A percentile compares a stretch with the other conserved stretches of the same genome.
These are phyloP conservation scores for Chondrilla cf. caribensis DNA, from an alignment of 37 sponge, comb jelly and placozoan species.

Conservation along the genomic window DNA sequence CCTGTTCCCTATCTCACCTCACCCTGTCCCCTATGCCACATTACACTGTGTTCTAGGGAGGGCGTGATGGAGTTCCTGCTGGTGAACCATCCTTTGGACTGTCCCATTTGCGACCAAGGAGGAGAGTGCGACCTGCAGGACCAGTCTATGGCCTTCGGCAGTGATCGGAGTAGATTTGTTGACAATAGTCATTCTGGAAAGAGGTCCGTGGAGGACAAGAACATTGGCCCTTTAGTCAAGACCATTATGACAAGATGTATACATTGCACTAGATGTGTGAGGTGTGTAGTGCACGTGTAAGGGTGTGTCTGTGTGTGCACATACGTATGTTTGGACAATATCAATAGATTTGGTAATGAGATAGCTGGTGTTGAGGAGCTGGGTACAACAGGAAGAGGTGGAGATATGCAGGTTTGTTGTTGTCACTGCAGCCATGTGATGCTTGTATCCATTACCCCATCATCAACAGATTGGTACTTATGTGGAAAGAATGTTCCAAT, in stretches of 20 bases:
- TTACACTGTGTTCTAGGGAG: conserved; percentile 81
- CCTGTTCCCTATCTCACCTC: too few relatives aligned
- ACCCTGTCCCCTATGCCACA: too few relatives aligned
- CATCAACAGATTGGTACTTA: conserved; percentile 92
- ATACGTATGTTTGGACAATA: conserved; percentile 2
- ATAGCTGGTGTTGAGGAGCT: conserved; percentile 94
- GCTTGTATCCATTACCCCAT: background rate
- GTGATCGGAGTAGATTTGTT: conserved; percentile 91
- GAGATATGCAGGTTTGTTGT: conserved; percentile 83
- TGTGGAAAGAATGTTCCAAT: conserved; percentile 91
- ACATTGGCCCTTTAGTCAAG: conserved; percentile 96
- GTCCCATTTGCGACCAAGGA: conserved; percentile 98
- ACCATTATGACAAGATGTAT: conserved; percentile 99
- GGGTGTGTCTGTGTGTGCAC: background rate
- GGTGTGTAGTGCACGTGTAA: conserved; percentile 41
- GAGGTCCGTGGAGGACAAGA: conserved; percentile 98
- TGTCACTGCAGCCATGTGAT: background rate
- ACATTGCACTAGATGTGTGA: conserved; percentile 93
- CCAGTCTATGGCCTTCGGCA: conserved; percentile 98
- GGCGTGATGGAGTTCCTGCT: conserved; percentile 99
- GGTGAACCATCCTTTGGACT: conserved; percentile 98
- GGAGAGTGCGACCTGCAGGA: conserved; percentile 99
- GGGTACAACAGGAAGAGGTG: conserved; percentile 96
- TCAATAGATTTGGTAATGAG: conserved; percentile 86
- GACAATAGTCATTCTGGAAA: conserved; percentile 88